Percentiles rank a stretch among this genome's conserved stretches.
Conservation (phyloP, 2,113 vertebrate species). For the Dicerorhinus sumatrensis region DNA sequence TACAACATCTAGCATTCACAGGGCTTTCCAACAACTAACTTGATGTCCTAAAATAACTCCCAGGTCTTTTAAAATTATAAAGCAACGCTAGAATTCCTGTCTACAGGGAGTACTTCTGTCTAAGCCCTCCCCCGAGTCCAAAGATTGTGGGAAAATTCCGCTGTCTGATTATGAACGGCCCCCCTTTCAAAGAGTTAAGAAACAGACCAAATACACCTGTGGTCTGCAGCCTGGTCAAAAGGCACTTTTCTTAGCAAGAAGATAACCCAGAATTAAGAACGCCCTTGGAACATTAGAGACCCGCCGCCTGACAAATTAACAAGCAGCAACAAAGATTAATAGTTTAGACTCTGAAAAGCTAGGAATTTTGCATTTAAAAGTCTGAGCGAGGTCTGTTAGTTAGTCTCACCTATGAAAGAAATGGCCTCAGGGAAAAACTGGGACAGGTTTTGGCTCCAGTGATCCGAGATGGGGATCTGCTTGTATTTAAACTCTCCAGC, state of each 20-base stretch:
- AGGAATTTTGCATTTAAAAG: slow-evolving; percentile 44
- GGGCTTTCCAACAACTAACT: slow-evolving; percentile 80
- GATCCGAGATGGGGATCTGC: slow-evolving; percentile 99
- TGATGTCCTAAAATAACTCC: slow-evolving; percentile 69
- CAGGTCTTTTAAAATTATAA: slow-evolving; percentile 2
- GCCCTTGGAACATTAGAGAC: neutral
- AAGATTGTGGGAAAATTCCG: neutral
- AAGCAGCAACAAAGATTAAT: neutral
- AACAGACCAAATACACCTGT: neutral
- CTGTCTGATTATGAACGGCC: neutral
- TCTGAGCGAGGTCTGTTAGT: neutral
- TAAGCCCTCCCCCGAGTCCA: neutral
- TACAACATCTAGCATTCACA: slow-evolving; percentile 71
- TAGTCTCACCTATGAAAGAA: slow-evolving; percentile 96
- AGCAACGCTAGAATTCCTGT: neutral
- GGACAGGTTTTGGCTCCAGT: slow-evolving; percentile 99
- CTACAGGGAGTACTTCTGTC: neutral
- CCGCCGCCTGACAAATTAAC: neutral
- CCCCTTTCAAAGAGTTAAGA: neutral
- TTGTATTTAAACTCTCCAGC: slow-evolving; percentile 99
- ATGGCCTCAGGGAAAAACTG: slow-evolving; percentile 99
- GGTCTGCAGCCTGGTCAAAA: neutral
- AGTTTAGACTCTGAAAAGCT: slow-evolving; percentile 26
- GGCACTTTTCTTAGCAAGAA: neutral
- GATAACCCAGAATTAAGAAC: neutral